Evolutionary conservation across 2,113 vertebrate species (phyloP).

Genomic region (Melanotaenia duboulayi): DNA sequence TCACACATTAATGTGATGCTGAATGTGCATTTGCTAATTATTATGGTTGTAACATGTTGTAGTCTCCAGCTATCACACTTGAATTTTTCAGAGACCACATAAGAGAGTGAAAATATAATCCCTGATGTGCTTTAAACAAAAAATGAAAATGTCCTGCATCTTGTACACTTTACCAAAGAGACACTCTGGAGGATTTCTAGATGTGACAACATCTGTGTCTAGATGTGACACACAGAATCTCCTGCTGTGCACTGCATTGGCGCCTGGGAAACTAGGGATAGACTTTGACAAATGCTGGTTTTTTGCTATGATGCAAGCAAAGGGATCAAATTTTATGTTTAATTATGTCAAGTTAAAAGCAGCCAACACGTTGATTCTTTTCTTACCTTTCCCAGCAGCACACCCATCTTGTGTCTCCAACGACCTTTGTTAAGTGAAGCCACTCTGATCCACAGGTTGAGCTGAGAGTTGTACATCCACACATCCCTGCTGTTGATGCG

Average conservation of each 20-base stretch:
- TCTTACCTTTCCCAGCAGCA: constrained; percentile 96
- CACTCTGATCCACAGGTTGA: constrained; percentile 98
- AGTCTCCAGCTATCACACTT: neutral
- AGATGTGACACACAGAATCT: neutral
- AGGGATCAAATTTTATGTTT: constrained; percentile 2
- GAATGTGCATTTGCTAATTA: neutral
- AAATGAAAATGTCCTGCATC: neutral
- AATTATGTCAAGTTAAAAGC: neutral
- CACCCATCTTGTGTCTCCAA: constrained; percentile 99
- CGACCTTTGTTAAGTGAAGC: constrained; percentile 97
- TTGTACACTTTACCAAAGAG: neutral
- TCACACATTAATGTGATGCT: neutral
- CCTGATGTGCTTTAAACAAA: neutral
- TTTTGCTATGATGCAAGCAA: neutral
- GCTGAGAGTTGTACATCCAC: constrained; percentile 99
- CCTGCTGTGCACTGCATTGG: neutral
- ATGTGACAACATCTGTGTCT: too few species aligned
- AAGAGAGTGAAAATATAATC: neutral
- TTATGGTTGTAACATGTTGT: neutral
- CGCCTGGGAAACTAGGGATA: neutral
- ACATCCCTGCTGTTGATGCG: constrained; percentile 97
- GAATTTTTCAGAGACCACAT: neutral
- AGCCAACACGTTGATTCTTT: neutral
- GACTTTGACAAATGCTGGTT: neutral
- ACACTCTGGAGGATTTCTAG: neutral